Evolutionary conservation across 1,140 invertebrate genomes (phyloP).

Genomic region (Arion vulgaris): DNA sequence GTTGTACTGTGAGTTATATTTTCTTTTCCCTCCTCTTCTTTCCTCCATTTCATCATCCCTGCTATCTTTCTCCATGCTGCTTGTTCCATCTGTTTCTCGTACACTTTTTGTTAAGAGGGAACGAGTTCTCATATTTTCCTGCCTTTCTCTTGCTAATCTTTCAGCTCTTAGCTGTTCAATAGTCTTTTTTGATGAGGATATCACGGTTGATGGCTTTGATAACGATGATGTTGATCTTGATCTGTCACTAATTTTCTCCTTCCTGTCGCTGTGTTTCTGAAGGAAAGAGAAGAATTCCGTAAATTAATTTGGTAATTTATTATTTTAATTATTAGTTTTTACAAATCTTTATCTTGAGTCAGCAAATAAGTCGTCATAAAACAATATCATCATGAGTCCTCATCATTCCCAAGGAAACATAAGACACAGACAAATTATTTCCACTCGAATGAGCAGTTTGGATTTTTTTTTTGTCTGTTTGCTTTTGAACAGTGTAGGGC

Average conservation of each 20-base stretch:
- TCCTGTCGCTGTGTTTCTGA: slow-evolving; percentile 19
- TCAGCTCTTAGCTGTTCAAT: slow-evolving; percentile 85
- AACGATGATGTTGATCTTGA: background rate
- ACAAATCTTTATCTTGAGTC: no score
- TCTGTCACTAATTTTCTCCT: background rate
- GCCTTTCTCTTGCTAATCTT: slow-evolving; percentile 83
- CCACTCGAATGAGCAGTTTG: no score
- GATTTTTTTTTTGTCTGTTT: no score
- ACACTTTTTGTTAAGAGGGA: slow-evolving; percentile 79
- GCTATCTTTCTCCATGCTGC: slow-evolving; percentile 62
- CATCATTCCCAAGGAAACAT: no score
- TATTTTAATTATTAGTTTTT: no score
- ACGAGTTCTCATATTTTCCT: slow-evolving; percentile 82
- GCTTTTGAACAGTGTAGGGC: no score
- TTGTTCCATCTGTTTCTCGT: slow-evolving; percentile 72
- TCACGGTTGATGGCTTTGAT: background rate
- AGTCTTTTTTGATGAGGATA: slow-evolving; percentile 62
- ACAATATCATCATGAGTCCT: no score
- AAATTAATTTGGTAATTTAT: no score
- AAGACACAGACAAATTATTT: no score
- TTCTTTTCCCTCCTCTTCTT: slow-evolving; percentile 76
- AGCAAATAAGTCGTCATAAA: no score
- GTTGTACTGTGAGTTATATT: slow-evolving; percentile 95
- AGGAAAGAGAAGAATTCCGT: background rate
- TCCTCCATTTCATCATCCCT: slow-evolving; percentile 79